Conservation (phyloP, 2,888 invertebrate species). For the Limnephilus auricula region DNA sequence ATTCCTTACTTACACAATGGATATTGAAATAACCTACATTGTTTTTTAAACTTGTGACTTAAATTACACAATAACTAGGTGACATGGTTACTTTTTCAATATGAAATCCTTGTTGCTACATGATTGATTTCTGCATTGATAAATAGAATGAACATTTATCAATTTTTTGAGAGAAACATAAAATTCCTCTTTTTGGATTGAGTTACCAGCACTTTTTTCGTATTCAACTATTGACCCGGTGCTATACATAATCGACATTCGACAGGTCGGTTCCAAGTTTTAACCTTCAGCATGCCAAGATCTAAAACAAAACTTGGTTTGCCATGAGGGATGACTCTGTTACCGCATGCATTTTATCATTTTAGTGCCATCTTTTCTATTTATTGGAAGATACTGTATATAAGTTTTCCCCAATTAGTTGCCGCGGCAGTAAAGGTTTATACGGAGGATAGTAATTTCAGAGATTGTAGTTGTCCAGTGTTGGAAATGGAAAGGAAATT, state of each 20-base stretch:
- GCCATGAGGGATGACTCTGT: too few relatives aligned
- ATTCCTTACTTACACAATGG: background rate
- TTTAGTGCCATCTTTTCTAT: too few relatives aligned
- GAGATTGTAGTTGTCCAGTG: too few relatives aligned
- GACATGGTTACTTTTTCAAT: background rate
- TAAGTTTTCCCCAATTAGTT: too few relatives aligned
- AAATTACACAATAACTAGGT: background rate
- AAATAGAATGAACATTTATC: background rate
- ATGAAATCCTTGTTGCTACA: background rate
- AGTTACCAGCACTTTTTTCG: background rate
- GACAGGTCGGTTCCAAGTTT: too few relatives aligned
- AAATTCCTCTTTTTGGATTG: background rate
- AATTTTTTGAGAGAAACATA: background rate
- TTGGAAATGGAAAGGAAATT: too few relatives aligned
- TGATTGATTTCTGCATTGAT: background rate
- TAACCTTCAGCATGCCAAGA: too few relatives aligned
- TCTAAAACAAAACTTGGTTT: too few relatives aligned
- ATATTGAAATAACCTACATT: background rate
- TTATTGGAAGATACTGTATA: too few relatives aligned
- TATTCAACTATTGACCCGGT: background rate
- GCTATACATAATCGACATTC: background rate
- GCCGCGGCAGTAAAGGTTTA: too few relatives aligned
- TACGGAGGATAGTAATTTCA: too few relatives aligned
- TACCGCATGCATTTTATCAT: too few relatives aligned
- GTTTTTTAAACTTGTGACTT: background rate